Conservation (phyloP, 2,113 vertebrate species). For the Anser cygnoides region DNA sequence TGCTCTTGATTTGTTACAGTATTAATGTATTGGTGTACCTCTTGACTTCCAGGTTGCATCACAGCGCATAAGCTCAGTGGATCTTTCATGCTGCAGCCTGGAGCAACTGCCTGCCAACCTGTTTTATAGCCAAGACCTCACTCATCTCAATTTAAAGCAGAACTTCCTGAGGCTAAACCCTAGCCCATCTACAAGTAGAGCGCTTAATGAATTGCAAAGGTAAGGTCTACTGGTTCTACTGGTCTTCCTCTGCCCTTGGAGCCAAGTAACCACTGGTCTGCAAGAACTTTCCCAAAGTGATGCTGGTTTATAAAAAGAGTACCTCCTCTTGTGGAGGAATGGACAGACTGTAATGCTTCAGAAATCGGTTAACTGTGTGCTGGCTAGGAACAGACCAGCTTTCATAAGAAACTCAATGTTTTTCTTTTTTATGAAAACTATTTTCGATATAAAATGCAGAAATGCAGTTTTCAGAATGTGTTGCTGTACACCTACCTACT, state of each 20-base stretch:
- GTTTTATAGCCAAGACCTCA: constrained; percentile 98
- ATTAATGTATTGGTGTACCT: not conserved
- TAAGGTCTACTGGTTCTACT: constrained; percentile 55
- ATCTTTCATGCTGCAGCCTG: constrained; percentile 96
- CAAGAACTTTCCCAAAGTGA: not conserved
- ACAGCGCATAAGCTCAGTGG: constrained; percentile 96
- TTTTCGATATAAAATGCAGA: not conserved
- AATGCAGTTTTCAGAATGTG: not conserved
- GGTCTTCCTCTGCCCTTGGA: not conserved
- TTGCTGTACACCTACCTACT: not conserved
- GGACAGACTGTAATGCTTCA: not conserved
- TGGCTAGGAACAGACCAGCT: not conserved
- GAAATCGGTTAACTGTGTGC: not conserved
- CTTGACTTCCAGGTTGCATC: constrained; percentile 88
- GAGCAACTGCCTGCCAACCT: constrained; percentile 94
- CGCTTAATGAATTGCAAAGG: constrained; percentile 91
- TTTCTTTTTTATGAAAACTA: not conserved
- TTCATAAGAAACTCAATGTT: not conserved
- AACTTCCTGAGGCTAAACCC: constrained; percentile 87
- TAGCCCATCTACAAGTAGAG: constrained; percentile 77
- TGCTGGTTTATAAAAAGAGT: not conserved
- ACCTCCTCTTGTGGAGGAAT: not conserved
- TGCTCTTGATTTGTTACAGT: not conserved
- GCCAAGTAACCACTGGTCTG: not conserved
- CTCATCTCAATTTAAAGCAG: constrained; percentile 98